These are phyloP conservation scores for Yponomeuta malinellus DNA, from an alignment of 2,888 invertebrate species.

Conservation along the genomic window DNA sequence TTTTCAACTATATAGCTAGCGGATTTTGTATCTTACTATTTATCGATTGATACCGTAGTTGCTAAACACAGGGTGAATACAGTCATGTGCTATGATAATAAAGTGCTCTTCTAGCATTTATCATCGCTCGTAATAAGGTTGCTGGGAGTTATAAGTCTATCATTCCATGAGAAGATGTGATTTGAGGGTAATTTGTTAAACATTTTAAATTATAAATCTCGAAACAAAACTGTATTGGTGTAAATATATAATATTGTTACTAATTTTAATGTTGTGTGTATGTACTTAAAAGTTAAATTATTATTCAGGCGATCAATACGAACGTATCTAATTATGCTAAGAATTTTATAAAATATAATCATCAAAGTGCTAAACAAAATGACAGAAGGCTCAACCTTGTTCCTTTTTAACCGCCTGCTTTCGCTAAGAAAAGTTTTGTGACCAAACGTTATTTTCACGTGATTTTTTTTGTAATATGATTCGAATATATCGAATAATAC, in stretches of 20 bases:
- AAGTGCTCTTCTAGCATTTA: slow-evolving; percentile 7
- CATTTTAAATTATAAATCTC: slow-evolving; percentile 8
- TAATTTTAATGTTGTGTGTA: background rate
- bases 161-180: slow-evolving; percentile 8
- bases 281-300: background rate
- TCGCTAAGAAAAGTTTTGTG: too few species aligned
- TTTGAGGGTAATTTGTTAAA: background rate
- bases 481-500: background rate
- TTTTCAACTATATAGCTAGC: background rate
- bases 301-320: background rate
- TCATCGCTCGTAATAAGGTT: background rate
- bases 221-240: background rate
- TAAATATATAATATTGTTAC: slow-evolving; percentile 7
- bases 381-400: background rate
- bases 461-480: background rate
- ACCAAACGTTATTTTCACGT: background rate
- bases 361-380: background rate
- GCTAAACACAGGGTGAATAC: slow-evolving; percentile 5
- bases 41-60: background rate
- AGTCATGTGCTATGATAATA: slow-evolving; percentile 12
- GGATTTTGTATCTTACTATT: background rate
- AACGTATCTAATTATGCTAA: background rate
- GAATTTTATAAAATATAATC: background rate
- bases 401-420: background rate
- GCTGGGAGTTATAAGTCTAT: background rate